A percentile compares a stretch with the other conserved stretches of the same genome.
Evolutionary conservation across 1,140 invertebrate species (phyloP).

Genomic region (Hylaeus anthracinus): DNA sequence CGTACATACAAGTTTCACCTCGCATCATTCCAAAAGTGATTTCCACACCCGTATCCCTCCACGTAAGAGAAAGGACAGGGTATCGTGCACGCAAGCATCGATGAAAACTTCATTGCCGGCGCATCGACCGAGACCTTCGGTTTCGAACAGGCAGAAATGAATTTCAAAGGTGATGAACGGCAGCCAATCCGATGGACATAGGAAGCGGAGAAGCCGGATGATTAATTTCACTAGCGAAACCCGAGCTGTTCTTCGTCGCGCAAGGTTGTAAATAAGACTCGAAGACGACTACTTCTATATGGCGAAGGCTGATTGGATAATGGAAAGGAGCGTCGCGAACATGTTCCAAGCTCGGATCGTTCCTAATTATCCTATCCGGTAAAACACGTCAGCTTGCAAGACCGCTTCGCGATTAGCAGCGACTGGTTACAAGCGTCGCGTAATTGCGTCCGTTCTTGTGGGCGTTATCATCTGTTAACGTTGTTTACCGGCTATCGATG

Average conservation of each 20-base stretch:
- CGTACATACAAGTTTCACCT: too few species aligned
- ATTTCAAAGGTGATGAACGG: background rate
- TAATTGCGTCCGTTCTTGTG: constrained; percentile 38
- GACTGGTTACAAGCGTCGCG: constrained; percentile 12
- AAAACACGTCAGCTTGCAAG: constrained; percentile 21
- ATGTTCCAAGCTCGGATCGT: constrained; percentile 25
- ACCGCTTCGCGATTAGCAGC: constrained; percentile 24
- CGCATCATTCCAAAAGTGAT: too few species aligned
- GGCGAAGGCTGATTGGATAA: constrained; percentile 32
- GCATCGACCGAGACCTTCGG: background rate
- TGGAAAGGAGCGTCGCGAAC: constrained; percentile 34
- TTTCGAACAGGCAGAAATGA: background rate
- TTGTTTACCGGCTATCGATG: background rate
- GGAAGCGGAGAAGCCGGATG: background rate
- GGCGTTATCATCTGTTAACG: background rate
- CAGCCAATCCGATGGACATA: constrained; percentile 9
- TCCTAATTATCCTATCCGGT: constrained; percentile 43
- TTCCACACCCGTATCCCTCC: too few species aligned
- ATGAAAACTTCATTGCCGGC: background rate
- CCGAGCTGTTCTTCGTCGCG: background rate
- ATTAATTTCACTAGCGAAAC: constrained; percentile 43
- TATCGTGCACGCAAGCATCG: background rate
- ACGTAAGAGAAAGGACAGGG: background rate
- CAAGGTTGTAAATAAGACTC: constrained; percentile 49
- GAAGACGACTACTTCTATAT: constrained; percentile 1